Evolutionary conservation across 92 coral and sea anemone genomes (phyloP).

Genomic region (Meandrina meandrites): DNA sequence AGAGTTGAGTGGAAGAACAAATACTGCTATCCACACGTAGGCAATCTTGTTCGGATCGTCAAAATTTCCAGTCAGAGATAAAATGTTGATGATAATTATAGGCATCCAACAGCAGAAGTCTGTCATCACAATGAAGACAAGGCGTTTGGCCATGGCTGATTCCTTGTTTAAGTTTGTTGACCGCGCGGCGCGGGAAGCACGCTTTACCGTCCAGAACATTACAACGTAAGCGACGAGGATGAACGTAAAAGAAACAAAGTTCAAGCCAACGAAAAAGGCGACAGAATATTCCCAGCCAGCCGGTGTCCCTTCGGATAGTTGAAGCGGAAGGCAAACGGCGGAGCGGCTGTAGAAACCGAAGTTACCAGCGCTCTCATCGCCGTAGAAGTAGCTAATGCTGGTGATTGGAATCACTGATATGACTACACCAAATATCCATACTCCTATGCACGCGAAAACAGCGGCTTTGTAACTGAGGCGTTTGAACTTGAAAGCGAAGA

Average conservation of each 20-base stretch:
- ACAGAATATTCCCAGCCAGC: slow-evolving; percentile 76
- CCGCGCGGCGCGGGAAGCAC: slow-evolving; percentile 45
- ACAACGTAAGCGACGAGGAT: slow-evolving; percentile 62
- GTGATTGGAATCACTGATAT: slow-evolving; percentile 48
- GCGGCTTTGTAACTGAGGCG: slow-evolving; percentile 42
- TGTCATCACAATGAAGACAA: slow-evolving; percentile 60
- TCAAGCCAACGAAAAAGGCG: slow-evolving; percentile 59
- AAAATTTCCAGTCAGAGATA: slow-evolving; percentile 55
- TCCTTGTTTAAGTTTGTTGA: slow-evolving; percentile 63
- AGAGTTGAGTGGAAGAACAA: slow-evolving; percentile 67
- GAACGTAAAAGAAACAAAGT: slow-evolving; percentile 58
- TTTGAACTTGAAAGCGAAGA: slow-evolving; percentile 56
- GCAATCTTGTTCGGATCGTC: slow-evolving; percentile 60
- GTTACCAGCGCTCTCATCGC: slow-evolving; percentile 25
- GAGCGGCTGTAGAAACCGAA: slow-evolving; percentile 71
- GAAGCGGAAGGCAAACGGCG: slow-evolving; percentile 67
- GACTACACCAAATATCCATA: slow-evolving; percentile 41
- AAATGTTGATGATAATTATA: slow-evolving; percentile 57
- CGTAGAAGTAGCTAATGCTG: slow-evolving; percentile 47
- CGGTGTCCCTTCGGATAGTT: slow-evolving; percentile 59
- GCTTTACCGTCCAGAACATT: slow-evolving; percentile 61
- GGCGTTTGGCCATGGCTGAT: slow-evolving; percentile 69
- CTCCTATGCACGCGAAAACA: slow-evolving; percentile 22
- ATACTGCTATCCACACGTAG: slow-evolving; percentile 70
- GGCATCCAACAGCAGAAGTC: slow-evolving; percentile 82